Conservation (phyloP, 2,888 invertebrate species). For the Drosophila anomalata region DNA sequence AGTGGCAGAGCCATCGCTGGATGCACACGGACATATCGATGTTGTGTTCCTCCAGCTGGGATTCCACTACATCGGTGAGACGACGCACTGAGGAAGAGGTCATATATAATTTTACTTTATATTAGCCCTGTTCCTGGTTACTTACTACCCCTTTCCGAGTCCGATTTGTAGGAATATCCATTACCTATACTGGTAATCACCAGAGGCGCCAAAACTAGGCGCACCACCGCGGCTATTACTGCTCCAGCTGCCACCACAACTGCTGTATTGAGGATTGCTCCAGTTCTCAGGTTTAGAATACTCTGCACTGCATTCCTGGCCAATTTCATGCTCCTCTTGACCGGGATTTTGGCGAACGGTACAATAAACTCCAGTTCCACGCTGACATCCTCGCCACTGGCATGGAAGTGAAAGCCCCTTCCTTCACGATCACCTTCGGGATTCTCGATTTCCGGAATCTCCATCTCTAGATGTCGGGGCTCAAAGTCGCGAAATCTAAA, state of each 20-base stretch:
- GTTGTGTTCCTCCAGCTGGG: conserved; percentile 85
- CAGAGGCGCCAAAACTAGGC: conserved; percentile 60
- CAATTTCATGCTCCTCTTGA: conserved; percentile 83
- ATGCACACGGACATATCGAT: conserved; percentile 87
- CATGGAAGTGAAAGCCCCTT: conserved; percentile 79
- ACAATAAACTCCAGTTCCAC: conserved; percentile 86
- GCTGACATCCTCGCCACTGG: conserved; percentile 74
- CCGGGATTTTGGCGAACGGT: conserved; percentile 86
- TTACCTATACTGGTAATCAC: conserved; percentile 46
- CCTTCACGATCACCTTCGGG: conserved; percentile 50
- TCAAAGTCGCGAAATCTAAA: conserved; percentile 78
- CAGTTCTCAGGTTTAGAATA: conserved; percentile 86
- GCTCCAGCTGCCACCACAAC: conserved; percentile 85
- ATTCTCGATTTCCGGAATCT: neutral
- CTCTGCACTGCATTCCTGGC: conserved; percentile 71
- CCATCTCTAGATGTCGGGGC: conserved; percentile 54
- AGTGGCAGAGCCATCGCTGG: conserved; percentile 86
- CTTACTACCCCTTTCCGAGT: conserved; percentile 13
- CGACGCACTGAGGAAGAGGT: conserved; percentile 60
- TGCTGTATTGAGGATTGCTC: conserved; percentile 85
- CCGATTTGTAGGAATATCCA: conserved; percentile 24
- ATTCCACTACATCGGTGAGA: conserved; percentile 84
- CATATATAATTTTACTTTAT: neutral
- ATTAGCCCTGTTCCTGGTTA: neutral
- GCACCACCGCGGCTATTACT: conserved; percentile 66